Conservation (phyloP, 2,113 vertebrate genomes). For the Athene noctua region DNA sequence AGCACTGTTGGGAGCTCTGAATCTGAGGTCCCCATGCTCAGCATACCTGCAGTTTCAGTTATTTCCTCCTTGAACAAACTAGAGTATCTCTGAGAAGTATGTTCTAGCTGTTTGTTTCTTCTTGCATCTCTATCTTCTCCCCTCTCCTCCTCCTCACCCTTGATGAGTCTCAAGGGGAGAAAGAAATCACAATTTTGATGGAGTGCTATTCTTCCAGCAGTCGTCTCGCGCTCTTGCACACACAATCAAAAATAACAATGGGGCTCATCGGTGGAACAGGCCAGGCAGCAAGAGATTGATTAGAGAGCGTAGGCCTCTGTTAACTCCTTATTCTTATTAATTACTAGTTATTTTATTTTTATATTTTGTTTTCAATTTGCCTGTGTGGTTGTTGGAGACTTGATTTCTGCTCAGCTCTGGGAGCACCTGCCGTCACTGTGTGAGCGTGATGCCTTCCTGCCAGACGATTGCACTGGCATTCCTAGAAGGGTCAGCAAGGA, state of each 20-base stretch:
- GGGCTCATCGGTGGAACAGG: conserved; percentile 18
- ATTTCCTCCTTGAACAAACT: background rate
- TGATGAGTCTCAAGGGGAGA: conserved; percentile 8
- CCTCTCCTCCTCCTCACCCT: background rate
- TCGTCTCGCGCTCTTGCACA: background rate
- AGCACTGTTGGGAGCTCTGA: background rate
- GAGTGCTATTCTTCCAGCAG: conserved; percentile 25
- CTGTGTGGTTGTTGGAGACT: background rate
- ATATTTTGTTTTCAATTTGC: conserved; percentile 15
- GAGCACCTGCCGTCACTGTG: rapidly evolving
- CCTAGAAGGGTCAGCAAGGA: conserved; percentile 12
- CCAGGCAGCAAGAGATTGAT: conserved; percentile 50
- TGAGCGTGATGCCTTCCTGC: background rate
- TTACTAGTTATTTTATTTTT: conserved; percentile 47
- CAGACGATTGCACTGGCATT: background rate
- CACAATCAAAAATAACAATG: conserved; percentile 59
- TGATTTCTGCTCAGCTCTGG: background rate
- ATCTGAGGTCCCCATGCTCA: background rate
- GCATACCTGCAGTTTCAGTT: background rate
- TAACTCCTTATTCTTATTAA: conserved; percentile 58
- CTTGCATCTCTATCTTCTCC: background rate
- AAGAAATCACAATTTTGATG: conserved; percentile 1
- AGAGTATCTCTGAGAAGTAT: background rate
- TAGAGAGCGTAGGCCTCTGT: conserved; percentile 26
- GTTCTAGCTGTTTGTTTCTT: conserved; percentile 30